These are phyloP conservation scores for Sminthurinus aureus DNA, from an alignment of 2,888 invertebrate species.

Conservation along the genomic window DNA sequence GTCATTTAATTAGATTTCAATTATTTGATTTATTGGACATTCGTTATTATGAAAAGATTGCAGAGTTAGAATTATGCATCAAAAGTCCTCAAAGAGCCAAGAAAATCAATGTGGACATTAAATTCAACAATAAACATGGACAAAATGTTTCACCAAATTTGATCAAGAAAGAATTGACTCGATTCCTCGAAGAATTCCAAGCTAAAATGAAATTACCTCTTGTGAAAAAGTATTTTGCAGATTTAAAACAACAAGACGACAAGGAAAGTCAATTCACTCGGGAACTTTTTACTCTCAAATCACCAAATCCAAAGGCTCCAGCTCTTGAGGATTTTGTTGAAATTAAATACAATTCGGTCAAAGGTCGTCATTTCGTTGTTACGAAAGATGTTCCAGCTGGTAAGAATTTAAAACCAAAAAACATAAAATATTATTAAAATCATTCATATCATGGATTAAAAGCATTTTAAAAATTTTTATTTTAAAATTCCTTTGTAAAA, in stretches of 20 bases:
- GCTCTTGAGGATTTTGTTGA: constrained; percentile 1
- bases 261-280: not conserved
- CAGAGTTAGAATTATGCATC: not conserved
- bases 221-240: not conserved
- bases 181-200: not conserved
- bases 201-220: not conserved
- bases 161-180: no score
- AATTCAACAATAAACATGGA: not conserved
- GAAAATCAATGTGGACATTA: not conserved
- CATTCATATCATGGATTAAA: no score
- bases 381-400: constrained; percentile 8
- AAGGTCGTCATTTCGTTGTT: not conserved
- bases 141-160: not conserved
- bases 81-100: not conserved
- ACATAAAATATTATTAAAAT: not conserved
- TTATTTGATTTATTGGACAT: no score
- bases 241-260: not conserved
- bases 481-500: not conserved
- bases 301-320: constrained; percentile 7
- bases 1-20: not conserved
- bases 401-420: not conserved
- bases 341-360: not conserved
- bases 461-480: not conserved
- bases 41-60: not conserved
- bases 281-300: not conserved